These are phyloP conservation scores for Pycnonotus jocosus DNA, from an alignment of 2,113 vertebrate genomes.

Conservation along the genomic window DNA sequence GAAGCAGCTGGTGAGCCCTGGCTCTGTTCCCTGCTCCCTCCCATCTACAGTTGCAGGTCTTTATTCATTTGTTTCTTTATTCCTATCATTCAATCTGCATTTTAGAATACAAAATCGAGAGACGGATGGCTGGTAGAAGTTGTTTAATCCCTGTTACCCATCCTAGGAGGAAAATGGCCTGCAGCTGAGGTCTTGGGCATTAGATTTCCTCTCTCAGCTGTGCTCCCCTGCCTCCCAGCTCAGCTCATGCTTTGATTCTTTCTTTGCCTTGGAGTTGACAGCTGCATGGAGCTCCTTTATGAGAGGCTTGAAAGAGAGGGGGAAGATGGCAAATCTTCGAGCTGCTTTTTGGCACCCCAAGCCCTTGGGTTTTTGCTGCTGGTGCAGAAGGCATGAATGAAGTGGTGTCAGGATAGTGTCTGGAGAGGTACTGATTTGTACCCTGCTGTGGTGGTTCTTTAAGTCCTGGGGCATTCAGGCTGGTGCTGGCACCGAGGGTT, in stretches of 20 bases:
- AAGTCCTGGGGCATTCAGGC: background rate
- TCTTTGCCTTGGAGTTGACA: background rate
- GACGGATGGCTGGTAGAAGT: background rate
- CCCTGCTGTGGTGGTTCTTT: background rate
- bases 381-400: background rate
- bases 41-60: conserved; percentile 30
- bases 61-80: conserved; percentile 40
- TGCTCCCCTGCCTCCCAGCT: background rate
- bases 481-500: background rate
- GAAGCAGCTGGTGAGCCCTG: conserved; percentile 56
- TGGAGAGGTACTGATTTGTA: background rate
- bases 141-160: background rate
- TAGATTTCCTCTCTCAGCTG: background rate
- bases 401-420: background rate
- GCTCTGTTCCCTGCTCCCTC: conserved; percentile 38
- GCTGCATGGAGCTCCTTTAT: conserved; percentile 10
- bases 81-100: conserved; percentile 3
- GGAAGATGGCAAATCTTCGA: background rate
- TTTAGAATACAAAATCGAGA: conserved; percentile 1
- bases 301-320: background rate
- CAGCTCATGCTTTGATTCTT: conserved; percentile 26
- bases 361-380: background rate
- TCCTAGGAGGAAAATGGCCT: background rate
- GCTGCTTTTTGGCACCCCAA: background rate
- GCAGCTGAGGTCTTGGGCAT: background rate